Percentiles rank a stretch among this genome's conserved stretches.
phyloP scores from a whole-genome alignment of 2,113 vertebrate species.

The Zapornia atra region DNA sequence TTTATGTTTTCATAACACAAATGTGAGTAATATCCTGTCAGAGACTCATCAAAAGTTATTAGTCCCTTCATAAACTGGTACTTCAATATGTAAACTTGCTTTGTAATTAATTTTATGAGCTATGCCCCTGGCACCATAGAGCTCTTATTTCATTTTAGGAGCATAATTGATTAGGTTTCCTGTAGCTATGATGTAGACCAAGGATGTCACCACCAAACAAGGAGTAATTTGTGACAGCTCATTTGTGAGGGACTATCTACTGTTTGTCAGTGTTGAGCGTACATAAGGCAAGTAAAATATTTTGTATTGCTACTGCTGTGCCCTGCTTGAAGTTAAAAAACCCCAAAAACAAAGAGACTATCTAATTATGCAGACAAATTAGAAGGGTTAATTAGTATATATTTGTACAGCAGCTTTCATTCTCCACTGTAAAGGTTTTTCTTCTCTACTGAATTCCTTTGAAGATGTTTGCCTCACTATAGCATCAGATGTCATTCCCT shows the following conservation, averaged over 20 bases:
- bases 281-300: conserved; percentile 21
- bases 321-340: neutral
- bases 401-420: neutral
- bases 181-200: conserved; percentile 47
- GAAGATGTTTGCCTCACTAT: neutral
- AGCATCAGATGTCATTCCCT: neutral
- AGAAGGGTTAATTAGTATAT: conserved; percentile 3
- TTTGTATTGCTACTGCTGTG: conserved; percentile 3
- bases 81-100: conserved; percentile 68
- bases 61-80: conserved; percentile 61
- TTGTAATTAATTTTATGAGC: conserved; percentile 72
- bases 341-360: neutral
- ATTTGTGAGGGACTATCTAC: conserved; percentile 34
- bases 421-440: neutral
- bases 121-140: conserved; percentile 49
- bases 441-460: neutral
- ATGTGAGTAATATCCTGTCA: conserved; percentile 58
- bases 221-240: conserved; percentile 59
- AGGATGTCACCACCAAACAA: conserved; percentile 45
- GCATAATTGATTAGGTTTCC: conserved; percentile 61
- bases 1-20: conserved; percentile 47
- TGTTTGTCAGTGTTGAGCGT: neutral
- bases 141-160: conserved; percentile 67
- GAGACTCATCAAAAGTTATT: conserved; percentile 65
- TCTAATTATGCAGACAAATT: conserved; percentile 21